Conservation (phyloP, 2,113 vertebrate genomes). For the Ceratotherium simum region DNA sequence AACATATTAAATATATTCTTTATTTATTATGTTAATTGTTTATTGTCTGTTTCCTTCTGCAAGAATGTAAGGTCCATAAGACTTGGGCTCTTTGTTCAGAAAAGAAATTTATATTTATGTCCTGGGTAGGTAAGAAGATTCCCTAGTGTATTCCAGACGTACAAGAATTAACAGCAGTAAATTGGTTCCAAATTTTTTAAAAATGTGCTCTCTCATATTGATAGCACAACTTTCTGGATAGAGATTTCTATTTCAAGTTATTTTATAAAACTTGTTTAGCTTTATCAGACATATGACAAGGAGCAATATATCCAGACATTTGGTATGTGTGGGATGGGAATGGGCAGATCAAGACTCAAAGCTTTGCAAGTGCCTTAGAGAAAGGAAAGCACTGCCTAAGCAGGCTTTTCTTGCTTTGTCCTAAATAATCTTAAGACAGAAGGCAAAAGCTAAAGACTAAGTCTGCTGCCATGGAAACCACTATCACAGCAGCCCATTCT, state of each 20-base stretch:
- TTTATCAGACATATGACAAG: background rate
- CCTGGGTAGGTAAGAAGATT: constrained; percentile 5
- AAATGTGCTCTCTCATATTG: background rate
- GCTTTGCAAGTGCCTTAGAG: background rate
- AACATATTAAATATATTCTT: background rate
- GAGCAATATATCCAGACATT: background rate
- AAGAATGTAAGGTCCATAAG: background rate
- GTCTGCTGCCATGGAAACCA: constrained; percentile 69
- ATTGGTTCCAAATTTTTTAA: background rate
- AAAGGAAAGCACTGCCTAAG: constrained; percentile 32
- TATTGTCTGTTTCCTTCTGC: background rate
- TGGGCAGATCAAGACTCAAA: background rate
- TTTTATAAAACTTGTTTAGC: background rate
- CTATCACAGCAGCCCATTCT: background rate
- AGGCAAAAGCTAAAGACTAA: constrained; percentile 58
- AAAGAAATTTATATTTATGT: constrained; percentile 34
- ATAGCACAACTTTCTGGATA: background rate
- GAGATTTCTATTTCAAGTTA: constrained; percentile 51
- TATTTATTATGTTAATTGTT: constrained; percentile 14
- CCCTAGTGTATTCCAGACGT: background rate
- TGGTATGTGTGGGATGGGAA: background rate
- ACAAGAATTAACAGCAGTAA: constrained; percentile 20
- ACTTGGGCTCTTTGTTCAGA: constrained; percentile 14
- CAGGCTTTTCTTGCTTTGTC: constrained; percentile 52
- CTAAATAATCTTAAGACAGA: constrained; percentile 68